These are phyloP conservation scores for Saguinus imperator DNA, from an alignment of 2,113 vertebrate species.

Conservation along the genomic window DNA sequence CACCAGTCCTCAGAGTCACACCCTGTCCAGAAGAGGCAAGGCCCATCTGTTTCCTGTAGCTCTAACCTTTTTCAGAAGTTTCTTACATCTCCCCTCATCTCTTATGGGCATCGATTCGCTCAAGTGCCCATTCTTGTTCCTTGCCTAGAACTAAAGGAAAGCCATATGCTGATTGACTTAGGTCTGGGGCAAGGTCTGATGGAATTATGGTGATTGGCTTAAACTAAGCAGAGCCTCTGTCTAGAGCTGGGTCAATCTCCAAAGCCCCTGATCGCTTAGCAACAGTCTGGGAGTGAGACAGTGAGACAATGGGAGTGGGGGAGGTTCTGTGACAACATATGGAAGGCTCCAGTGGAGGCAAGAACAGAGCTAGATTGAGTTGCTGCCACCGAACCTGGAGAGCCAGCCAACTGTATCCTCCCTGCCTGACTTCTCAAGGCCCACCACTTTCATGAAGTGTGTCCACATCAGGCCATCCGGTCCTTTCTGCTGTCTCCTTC, in stretches of 20 bases:
- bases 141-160: slow-evolving; percentile 32
- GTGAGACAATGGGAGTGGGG: not conserved
- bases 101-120: not conserved
- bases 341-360: not conserved
- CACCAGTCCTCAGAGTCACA: not conserved
- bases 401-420: not conserved
- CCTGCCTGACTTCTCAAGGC: not conserved
- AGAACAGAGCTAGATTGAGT: not conserved
- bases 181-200: slow-evolving; percentile 40
- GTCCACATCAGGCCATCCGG: not conserved
- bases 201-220: slow-evolving; percentile 58
- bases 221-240: slow-evolving; percentile 34
- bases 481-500: not conserved
- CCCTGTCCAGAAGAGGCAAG: not conserved
- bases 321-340: not conserved
- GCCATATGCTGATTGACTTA: slow-evolving; percentile 23
- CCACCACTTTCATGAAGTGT: not conserved
- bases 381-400: not conserved
- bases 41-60: not conserved
- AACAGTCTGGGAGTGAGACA: not conserved
- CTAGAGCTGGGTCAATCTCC: slow-evolving; percentile 60
- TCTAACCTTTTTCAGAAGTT: not conserved
- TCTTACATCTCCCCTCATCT: not conserved
- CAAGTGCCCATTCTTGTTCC: not conserved
- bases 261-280: slow-evolving; percentile 35